These are phyloP conservation scores for Oscheius sp. DNA, from an alignment of 2,888 invertebrate species.

Conservation along the genomic window DNA sequence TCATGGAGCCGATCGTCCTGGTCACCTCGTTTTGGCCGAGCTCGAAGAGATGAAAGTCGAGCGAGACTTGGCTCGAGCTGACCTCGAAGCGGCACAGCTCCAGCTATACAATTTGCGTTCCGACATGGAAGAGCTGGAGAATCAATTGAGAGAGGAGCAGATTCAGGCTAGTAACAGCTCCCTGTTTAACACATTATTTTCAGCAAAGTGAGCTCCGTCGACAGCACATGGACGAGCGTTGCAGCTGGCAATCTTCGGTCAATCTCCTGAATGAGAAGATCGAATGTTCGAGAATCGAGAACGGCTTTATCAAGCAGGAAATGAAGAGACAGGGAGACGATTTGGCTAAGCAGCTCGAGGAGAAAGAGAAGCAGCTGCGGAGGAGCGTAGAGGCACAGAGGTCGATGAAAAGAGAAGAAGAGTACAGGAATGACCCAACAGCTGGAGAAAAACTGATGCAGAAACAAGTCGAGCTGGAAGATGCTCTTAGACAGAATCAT, in stretches of 20 bases:
- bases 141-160: conserved; percentile 44
- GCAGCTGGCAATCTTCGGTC: conserved; percentile 49
- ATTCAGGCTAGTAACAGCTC: conserved; percentile 10
- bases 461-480: conserved; percentile 87
- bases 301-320: conserved; percentile 56
- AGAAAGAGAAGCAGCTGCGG: conserved; percentile 51
- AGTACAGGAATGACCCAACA: conserved; percentile 35
- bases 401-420: conserved; percentile 44
- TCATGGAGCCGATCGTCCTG: conserved; percentile 46
- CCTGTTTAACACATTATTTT: neutral
- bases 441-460: conserved; percentile 79
- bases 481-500: conserved; percentile 86
- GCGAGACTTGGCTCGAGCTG: conserved; percentile 78
- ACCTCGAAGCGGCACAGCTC: conserved; percentile 77
- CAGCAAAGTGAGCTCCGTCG: conserved; percentile 38
- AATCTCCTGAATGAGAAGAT: conserved; percentile 55
- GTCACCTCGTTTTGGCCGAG: conserved; percentile 75
- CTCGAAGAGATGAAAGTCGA: conserved; percentile 78
- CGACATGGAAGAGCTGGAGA: conserved; percentile 75
- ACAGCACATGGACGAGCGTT: conserved; percentile 47
- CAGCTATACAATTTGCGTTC: conserved; percentile 67
- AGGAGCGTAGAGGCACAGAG: conserved; percentile 64
- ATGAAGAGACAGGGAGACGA: conserved; percentile 51
- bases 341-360: conserved; percentile 43
- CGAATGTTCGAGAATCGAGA: conserved; percentile 56